Evolutionary conservation across 2,797 vertebrate species (phyloP).

Genomic region (Ptychadena robeensis): DNA sequence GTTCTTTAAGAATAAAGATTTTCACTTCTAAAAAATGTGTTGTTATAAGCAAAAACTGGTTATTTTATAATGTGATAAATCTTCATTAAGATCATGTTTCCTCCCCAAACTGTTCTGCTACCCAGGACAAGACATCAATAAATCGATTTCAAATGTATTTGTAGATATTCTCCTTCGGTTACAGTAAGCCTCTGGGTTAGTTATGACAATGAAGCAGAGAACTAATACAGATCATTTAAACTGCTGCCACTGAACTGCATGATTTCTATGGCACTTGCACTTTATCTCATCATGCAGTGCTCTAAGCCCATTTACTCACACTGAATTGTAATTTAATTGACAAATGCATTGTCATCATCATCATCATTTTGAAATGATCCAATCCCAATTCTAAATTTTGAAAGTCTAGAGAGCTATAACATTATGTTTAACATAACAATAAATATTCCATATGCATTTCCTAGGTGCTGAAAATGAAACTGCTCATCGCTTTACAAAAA

Average conservation of each 20-base stretch:
- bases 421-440: neutral
- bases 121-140: neutral
- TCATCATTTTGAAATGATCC: neutral
- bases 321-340: neutral
- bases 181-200: neutral
- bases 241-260: neutral
- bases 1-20: too few species aligned
- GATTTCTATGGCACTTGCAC: neutral
- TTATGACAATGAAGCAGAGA: neutral
- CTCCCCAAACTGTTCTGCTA: neutral
- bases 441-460: neutral
- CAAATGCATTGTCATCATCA: neutral
- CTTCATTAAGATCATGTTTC: too few species aligned
- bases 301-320: neutral
- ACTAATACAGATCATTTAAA: neutral
- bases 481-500: neutral
- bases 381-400: neutral
- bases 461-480: neutral
- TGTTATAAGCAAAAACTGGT: too few species aligned
- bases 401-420: neutral
- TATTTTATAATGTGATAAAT: too few species aligned
- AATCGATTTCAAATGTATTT: neutral
- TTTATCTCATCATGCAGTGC: neutral
- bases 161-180: neutral
- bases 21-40: too few species aligned